phyloP scores from a whole-genome alignment of 2,888 invertebrate genomes.

The Philhelius pedissequus region DNA sequence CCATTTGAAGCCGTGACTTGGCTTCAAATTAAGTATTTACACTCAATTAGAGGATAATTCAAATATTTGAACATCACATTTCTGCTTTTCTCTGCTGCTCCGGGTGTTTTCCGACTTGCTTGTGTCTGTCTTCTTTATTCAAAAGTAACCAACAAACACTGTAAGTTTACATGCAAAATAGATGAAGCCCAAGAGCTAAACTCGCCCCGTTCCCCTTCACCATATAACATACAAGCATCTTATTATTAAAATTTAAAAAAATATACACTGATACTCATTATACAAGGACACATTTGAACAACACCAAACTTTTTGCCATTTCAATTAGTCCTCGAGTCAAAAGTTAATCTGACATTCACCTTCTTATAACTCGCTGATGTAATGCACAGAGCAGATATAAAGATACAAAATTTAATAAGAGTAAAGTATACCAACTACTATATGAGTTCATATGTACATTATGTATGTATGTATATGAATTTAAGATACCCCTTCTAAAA shows the following conservation, averaged over 20 bases:
- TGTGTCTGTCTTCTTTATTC: not conserved
- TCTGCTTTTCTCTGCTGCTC: not conserved
- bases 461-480: slow-evolving; percentile 4
- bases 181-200: slow-evolving; percentile 9
- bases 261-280: not conserved
- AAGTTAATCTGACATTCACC: slow-evolving; percentile 36
- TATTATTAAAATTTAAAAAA: not conserved
- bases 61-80: slow-evolving; percentile 35
- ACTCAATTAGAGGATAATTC: slow-evolving; percentile 64
- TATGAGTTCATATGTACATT: no score
- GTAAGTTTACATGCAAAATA: slow-evolving; percentile 29
- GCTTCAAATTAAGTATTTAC: slow-evolving; percentile 56
- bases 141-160: slow-evolving; percentile 1
- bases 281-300: slow-evolving; percentile 1
- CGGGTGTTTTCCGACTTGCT: not conserved
- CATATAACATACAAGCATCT: not conserved
- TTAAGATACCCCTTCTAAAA: slow-evolving; percentile 4
- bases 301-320: slow-evolving; percentile 38
- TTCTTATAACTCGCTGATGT: not conserved
- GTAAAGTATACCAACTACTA: not conserved
- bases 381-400: not conserved
- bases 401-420: slow-evolving; percentile 27
- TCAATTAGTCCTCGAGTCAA: slow-evolving; percentile 43
- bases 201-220: no score
- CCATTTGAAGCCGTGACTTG: not conserved